phyloP scores from a whole-genome alignment of 2,113 vertebrate genomes.

The Murina feae region DNA sequence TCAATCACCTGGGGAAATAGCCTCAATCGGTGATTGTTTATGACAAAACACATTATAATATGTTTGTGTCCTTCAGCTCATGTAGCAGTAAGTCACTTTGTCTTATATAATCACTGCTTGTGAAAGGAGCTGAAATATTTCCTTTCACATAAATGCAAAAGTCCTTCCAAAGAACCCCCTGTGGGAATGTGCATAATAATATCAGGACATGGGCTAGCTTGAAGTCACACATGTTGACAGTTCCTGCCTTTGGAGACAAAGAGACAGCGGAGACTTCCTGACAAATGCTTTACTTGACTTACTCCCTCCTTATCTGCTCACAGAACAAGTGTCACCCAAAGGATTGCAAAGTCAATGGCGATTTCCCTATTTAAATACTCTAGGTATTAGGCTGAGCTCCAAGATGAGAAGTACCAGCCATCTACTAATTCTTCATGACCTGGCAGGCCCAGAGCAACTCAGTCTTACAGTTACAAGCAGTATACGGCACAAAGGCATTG shows the following conservation, averaged over 20 bases:
- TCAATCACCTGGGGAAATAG: slow-evolving; percentile 65
- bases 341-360: slow-evolving; percentile 87
- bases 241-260: slow-evolving; percentile 84
- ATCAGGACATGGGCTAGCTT: slow-evolving; percentile 83
- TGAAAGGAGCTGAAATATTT: slow-evolving; percentile 74
- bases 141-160: slow-evolving; percentile 80
- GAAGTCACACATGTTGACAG: slow-evolving; percentile 89
- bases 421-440: slow-evolving; percentile 83
- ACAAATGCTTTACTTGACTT: slow-evolving; percentile 90
- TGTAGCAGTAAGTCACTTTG: slow-evolving; percentile 73
- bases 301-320: slow-evolving; percentile 77
- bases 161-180: slow-evolving; percentile 79
- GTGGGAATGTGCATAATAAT: slow-evolving; percentile 86
- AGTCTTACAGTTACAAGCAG: slow-evolving; percentile 73
- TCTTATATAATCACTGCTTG: slow-evolving; percentile 57
- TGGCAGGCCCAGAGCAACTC: slow-evolving; percentile 81
- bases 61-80: slow-evolving; percentile 66
- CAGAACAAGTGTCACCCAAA: slow-evolving; percentile 81
- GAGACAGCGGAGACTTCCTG: slow-evolving; percentile 81
- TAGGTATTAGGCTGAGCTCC: slow-evolving; percentile 82
- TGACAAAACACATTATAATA: slow-evolving; percentile 68
- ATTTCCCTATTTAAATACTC: slow-evolving; percentile 88
- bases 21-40: slow-evolving; percentile 75
- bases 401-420: slow-evolving; percentile 82
- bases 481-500: neutral